These are phyloP conservation scores for Enteromius trimaculatus DNA, from an alignment of 2,797 vertebrate genomes.

Conservation along the genomic window DNA sequence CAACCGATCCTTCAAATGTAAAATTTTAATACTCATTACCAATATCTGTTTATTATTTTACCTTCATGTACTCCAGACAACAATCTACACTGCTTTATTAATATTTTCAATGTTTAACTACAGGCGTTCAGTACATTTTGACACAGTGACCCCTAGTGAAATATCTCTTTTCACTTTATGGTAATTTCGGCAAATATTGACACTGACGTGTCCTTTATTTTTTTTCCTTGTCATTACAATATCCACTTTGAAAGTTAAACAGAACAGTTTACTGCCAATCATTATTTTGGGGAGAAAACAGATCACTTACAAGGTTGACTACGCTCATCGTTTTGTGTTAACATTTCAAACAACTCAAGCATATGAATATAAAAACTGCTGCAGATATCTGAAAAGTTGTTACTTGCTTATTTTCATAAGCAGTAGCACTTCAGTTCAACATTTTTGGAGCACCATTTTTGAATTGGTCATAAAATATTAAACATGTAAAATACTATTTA, in stretches of 20 bases:
- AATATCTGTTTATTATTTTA: background rate
- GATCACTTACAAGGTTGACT: background rate
- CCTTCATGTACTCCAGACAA: background rate
- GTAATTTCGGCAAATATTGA: conserved; percentile 23
- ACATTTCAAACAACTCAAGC: background rate
- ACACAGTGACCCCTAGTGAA: background rate
- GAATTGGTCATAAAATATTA: background rate
- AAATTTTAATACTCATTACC: background rate
- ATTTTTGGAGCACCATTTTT: background rate
- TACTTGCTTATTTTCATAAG: background rate
- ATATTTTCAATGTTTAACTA: conserved; percentile 10
- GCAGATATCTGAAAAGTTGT: background rate
- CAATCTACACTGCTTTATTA: background rate
- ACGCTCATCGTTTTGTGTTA: background rate
- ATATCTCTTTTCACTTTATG: background rate
- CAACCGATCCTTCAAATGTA: background rate
- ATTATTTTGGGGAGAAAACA: background rate
- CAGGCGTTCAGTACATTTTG: background rate
- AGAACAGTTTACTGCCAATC: background rate
- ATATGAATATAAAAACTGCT: background rate
- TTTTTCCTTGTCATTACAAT: background rate
- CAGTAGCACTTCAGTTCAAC: background rate
- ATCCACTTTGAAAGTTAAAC: background rate
- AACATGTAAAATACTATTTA: background rate
- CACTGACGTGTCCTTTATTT: background rate